Percentiles rank a stretch among this genome's conserved stretches.
Conservation (phyloP, 2,797 vertebrate species). For the Danio tinwini region DNA sequence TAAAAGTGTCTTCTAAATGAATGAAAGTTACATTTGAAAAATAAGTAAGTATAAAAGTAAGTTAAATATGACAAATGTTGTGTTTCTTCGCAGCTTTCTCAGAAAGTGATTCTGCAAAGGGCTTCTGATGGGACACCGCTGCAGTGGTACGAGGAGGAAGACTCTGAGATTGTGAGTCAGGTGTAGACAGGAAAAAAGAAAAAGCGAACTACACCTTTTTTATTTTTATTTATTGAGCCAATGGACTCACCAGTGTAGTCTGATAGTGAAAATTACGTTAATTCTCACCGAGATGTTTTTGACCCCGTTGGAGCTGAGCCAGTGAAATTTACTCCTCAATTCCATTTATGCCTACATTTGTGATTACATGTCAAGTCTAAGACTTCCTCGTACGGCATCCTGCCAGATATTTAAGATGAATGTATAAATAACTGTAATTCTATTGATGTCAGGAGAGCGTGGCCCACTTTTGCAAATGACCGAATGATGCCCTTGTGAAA, state of each 20-base stretch:
- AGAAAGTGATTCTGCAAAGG: constrained; percentile 83
- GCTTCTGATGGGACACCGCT: constrained; percentile 84
- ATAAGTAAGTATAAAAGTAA: too few relatives aligned
- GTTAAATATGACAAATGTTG: background rate
- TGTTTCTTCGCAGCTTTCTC: constrained; percentile 71
- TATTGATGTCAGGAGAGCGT: constrained; percentile 50
- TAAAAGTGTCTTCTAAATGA: too few relatives aligned
- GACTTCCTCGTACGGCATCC: constrained; percentile 66
- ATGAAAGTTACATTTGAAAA: too few relatives aligned
- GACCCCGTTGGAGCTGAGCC: constrained; percentile 42
- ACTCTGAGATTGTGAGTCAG: constrained; percentile 89
- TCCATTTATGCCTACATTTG: constrained; percentile 24
- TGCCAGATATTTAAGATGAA: constrained; percentile 71
- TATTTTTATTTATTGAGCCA: constrained; percentile 75
- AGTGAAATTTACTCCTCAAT: constrained; percentile 24
- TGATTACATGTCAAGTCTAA: constrained; percentile 51
- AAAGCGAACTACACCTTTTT: constrained; percentile 56
- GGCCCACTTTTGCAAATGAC: constrained; percentile 44
- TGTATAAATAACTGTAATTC: constrained; percentile 52
- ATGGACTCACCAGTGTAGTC: constrained; percentile 52
- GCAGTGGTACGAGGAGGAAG: constrained; percentile 87
- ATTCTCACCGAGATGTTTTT: constrained; percentile 38
- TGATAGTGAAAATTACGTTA: constrained; percentile 38
- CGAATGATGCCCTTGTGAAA: constrained; percentile 41
- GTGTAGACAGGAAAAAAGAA: constrained; percentile 72